These are phyloP conservation scores for Forficula auricularia DNA, from an alignment of 1,140 invertebrate genomes.

Conservation along the genomic window DNA sequence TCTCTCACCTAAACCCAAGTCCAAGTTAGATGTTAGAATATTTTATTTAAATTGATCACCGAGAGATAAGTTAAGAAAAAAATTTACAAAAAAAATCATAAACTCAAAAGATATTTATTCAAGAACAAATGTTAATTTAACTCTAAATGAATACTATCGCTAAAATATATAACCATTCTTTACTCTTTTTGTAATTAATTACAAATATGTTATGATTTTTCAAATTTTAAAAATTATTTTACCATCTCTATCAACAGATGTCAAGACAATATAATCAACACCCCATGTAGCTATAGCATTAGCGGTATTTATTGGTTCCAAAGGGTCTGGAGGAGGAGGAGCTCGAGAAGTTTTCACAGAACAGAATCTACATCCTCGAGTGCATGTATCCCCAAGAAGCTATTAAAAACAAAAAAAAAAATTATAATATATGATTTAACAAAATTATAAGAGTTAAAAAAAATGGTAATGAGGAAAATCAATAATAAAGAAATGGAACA, in stretches of 20 bases:
- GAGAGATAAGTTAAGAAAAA: too few species aligned
- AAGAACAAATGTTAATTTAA: background rate
- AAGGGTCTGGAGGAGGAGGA: slow-evolving; percentile 78
- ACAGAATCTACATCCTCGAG: slow-evolving; percentile 87
- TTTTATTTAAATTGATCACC: too few species aligned
- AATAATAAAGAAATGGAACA: background rate
- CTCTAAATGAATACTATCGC: background rate
- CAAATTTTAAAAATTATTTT: too few species aligned
- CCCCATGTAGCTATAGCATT: slow-evolving; percentile 85
- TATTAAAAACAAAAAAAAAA: slow-evolving; percentile 25
- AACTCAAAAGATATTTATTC: background rate
- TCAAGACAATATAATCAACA: slow-evolving; percentile 92
- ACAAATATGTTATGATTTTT: too few species aligned
- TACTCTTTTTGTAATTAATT: too few species aligned
- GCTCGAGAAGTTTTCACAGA: slow-evolving; percentile 89
- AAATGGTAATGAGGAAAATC: background rate
- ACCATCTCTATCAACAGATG: slow-evolving; percentile 95
- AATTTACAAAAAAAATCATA: too few species aligned
- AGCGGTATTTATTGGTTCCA: slow-evolving; percentile 88
- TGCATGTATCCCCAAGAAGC: slow-evolving; percentile 86
- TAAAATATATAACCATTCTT: slow-evolving; percentile 20
- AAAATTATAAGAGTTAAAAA: background rate
- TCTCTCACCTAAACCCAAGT: too few species aligned
- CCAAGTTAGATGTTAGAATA: too few species aligned
- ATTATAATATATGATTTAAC: background rate